Conservation (phyloP, 2,888 invertebrate genomes). For the Synanthedon tipuliformis region DNA sequence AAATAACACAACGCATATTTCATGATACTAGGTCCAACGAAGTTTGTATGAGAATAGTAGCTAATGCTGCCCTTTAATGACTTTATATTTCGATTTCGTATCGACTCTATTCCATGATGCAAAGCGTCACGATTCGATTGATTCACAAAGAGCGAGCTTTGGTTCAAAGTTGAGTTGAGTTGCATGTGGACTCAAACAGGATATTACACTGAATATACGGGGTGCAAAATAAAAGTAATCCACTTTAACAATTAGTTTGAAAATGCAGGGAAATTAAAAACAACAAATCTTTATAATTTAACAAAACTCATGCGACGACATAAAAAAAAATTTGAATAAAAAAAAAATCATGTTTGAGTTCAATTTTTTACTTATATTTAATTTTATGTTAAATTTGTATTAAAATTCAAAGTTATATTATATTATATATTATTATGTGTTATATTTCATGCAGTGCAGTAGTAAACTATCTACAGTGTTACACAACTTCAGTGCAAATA, state of each 20-base stretch:
- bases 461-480: slow-evolving; percentile 25
- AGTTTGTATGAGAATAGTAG: too few relatives aligned
- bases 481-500: slow-evolving; percentile 28
- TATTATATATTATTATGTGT: slow-evolving; percentile 4
- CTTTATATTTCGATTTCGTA: background rate
- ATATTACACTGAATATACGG: slow-evolving; percentile 32
- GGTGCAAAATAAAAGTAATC: background rate
- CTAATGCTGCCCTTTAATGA: background rate
- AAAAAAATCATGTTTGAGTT: too few relatives aligned
- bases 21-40: too few relatives aligned
- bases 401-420: slow-evolving; percentile 6
- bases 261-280: too few relatives aligned
- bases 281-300: too few relatives aligned
- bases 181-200: slow-evolving; percentile 52
- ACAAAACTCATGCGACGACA: too few relatives aligned
- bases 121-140: slow-evolving; percentile 8
- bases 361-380: too few relatives aligned
- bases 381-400: background rate
- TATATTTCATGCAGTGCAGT: slow-evolving; percentile 42
- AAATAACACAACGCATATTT: too few relatives aligned
- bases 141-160: background rate
- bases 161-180: slow-evolving; percentile 11
- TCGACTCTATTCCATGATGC: slow-evolving; percentile 2
- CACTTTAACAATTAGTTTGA: background rate
- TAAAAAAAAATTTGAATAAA: too few relatives aligned